Conservation (phyloP, 2,888 invertebrate species). For the Sthenelais limicola region DNA sequence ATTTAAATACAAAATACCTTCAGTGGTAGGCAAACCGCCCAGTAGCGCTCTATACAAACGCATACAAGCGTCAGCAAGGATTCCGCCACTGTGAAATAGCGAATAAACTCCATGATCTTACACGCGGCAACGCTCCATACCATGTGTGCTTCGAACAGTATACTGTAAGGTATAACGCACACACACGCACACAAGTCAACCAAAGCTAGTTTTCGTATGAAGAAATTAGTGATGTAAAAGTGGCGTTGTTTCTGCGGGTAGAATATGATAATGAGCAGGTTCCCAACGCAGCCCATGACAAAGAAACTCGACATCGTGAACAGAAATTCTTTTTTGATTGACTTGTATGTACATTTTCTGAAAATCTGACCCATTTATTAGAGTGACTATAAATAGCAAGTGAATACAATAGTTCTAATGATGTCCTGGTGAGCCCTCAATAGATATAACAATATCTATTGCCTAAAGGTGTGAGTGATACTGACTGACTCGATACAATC, state of each 20-base stretch:
- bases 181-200: conserved; percentile 58
- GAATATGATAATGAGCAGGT: neutral
- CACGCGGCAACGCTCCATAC: conserved; percentile 56
- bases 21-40: conserved; percentile 58
- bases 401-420: too few species aligned
- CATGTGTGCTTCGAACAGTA: conserved; percentile 58
- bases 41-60: conserved; percentile 59
- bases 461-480: too few species aligned
- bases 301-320: neutral
- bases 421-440: too few species aligned
- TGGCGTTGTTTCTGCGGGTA: neutral
- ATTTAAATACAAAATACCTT: too few species aligned
- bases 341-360: too few species aligned
- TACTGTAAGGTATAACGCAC: conserved; percentile 58
- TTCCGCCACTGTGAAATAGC: conserved; percentile 55
- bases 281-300: neutral
- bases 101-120: conserved; percentile 55
- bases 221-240: conserved; percentile 53
- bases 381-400: too few species aligned
- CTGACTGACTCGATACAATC: too few species aligned
- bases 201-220: conserved; percentile 58
- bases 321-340: too few species aligned
- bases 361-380: too few species aligned
- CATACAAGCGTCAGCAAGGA: conserved; percentile 58
- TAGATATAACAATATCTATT: too few species aligned